Percentiles rank a stretch among this genome's conserved stretches.
Conservation (phyloP, 1,140 invertebrate genomes). For the Tetramorium alpestre region DNA sequence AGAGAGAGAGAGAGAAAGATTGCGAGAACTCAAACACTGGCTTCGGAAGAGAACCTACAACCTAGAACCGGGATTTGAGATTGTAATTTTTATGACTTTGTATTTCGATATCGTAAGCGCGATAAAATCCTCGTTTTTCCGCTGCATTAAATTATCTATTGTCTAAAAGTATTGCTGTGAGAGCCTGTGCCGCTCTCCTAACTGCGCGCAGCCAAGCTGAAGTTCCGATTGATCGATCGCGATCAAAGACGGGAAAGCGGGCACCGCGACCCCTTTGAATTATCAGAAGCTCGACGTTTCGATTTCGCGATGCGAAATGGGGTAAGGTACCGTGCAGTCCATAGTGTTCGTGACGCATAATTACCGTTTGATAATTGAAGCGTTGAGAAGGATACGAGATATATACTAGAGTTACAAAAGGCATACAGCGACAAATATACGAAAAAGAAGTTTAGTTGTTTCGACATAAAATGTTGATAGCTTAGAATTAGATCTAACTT, state of each 20-base stretch:
- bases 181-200: neutral
- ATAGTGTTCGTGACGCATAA: conserved; percentile 54
- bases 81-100: neutral
- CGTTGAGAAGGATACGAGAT: conserved; percentile 8
- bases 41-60: conserved; percentile 2
- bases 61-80: neutral
- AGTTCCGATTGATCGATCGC: conserved; percentile 1
- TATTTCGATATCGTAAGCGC: neutral
- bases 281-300: conserved; percentile 52
- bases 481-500: neutral
- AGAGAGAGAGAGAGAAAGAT: conserved; percentile 57
- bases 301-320: conserved; percentile 30
- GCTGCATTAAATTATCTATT: neutral
- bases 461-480: neutral
- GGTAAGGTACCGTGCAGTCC: neutral
- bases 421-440: conserved; percentile 3
- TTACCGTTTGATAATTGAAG: conserved; percentile 57
- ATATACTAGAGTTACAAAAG: neutral
- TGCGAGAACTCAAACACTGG: conserved; percentile 26
- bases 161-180: neutral
- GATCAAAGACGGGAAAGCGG: conserved; percentile 1
- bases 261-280: conserved; percentile 34
- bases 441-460: neutral
- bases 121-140: neutral
- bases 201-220: neutral